Evolutionary conservation across 2,113 vertebrate species (phyloP).

Genomic region (Myocastor coypus): DNA sequence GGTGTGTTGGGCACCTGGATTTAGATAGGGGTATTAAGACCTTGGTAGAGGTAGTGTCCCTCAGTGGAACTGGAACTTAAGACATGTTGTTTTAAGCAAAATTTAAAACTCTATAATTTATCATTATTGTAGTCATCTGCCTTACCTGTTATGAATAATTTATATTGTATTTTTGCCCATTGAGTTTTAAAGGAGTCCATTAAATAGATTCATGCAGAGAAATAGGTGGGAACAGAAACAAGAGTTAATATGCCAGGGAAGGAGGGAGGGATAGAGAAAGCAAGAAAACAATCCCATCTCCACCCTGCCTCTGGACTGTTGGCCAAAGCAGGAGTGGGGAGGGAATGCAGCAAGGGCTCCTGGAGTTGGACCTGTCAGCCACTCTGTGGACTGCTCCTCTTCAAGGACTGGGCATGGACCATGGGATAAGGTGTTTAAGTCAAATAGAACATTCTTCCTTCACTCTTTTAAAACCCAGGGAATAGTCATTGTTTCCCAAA

Average conservation of each 20-base stretch:
- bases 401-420: not conserved
- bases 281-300: not conserved
- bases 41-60: slow-evolving; percentile 8
- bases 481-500: slow-evolving; percentile 25
- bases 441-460: slow-evolving; percentile 37
- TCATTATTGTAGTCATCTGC: slow-evolving; percentile 20
- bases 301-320: not conserved
- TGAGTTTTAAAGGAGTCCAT: slow-evolving; percentile 60
- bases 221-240: slow-evolving; percentile 7
- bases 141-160: slow-evolving; percentile 47
- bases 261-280: not conserved
- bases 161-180: slow-evolving; percentile 48
- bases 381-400: not conserved
- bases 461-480: slow-evolving; percentile 25
- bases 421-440: slow-evolving; percentile 18
- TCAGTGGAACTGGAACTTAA: slow-evolving; percentile 13
- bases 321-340: not conserved
- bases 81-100: slow-evolving; percentile 24
- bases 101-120: slow-evolving; percentile 55
- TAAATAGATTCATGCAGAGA: slow-evolving; percentile 64
- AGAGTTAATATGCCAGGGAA: not conserved
- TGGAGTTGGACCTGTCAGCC: not conserved
- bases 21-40: not conserved
- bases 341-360: not conserved
- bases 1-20: not conserved